A percentile compares a stretch with the other conserved stretches of the same genome.
phyloP scores from a whole-genome alignment of 2,113 vertebrate species.

The Urocynchramus pylzowi region DNA sequence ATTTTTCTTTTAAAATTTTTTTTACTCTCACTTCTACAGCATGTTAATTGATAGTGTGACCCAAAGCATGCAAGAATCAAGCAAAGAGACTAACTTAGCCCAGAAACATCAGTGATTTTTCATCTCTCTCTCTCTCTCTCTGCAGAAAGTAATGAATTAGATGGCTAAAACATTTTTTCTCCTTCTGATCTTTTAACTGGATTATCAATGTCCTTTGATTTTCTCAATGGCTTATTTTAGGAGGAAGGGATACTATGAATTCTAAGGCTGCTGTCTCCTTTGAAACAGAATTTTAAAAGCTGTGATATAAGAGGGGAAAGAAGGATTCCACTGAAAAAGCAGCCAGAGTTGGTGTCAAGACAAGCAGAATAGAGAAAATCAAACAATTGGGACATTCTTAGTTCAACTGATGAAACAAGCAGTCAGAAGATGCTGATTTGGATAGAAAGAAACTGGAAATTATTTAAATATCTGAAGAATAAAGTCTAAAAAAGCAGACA shows the following conservation, averaged over 20 bases:
- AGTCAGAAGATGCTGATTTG: background rate
- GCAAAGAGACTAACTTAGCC: background rate
- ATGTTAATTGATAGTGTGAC: background rate
- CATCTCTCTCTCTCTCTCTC: background rate
- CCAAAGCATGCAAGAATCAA: background rate
- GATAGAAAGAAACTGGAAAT: background rate
- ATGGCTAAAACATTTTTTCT: background rate
- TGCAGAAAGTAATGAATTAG: background rate
- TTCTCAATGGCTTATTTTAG: slow-evolving; percentile 19
- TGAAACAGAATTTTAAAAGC: slow-evolving; percentile 19
- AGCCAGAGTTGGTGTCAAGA: background rate
- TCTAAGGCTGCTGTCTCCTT: background rate
- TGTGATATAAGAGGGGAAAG: background rate
- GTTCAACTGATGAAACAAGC: background rate
- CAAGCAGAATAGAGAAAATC: background rate
- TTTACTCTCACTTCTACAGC: background rate
- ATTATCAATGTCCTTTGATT: slow-evolving; percentile 51
- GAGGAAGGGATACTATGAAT: background rate
- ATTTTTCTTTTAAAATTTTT: background rate
- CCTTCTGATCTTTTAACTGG: slow-evolving; percentile 39
- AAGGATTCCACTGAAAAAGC: background rate
- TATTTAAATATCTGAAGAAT: background rate
- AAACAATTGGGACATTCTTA: background rate
- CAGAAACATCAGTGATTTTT: background rate
- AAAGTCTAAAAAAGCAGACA: background rate